Evolutionary conservation across 2,113 vertebrate species (phyloP).

Genomic region (Charina bottae): DNA sequence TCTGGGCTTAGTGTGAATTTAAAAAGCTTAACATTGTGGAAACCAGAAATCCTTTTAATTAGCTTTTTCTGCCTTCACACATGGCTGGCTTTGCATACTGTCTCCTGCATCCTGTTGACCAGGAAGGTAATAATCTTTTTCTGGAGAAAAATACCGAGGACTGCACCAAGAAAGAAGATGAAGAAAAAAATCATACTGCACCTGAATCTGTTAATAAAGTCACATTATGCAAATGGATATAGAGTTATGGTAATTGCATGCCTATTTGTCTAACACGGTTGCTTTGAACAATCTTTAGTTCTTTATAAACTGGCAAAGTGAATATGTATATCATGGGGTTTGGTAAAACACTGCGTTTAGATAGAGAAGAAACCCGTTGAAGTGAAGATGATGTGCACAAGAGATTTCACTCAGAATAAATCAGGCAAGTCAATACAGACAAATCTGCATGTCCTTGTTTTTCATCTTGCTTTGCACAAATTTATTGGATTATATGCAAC

Average conservation of each 20-base stretch:
- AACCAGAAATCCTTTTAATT: not conserved
- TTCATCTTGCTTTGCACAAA: not conserved
- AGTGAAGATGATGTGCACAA: not conserved
- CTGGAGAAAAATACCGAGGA: not conserved
- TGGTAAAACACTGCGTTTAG: slow-evolving; percentile 17
- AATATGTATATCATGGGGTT: slow-evolving; percentile 20
- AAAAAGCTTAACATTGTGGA: not conserved
- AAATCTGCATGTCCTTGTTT: slow-evolving; percentile 2
- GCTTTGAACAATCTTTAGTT: slow-evolving; percentile 22
- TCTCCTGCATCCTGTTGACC: not conserved
- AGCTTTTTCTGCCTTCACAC: not conserved
- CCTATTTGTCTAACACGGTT: slow-evolving; percentile 23
- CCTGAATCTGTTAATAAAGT: not conserved
- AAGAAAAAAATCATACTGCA: not conserved
- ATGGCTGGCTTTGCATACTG: not conserved
- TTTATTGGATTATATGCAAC: not conserved
- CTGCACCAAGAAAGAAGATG: not conserved
- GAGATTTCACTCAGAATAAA: slow-evolving; percentile 17
- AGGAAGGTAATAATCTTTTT: not conserved
- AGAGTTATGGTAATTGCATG: slow-evolving; percentile 11
- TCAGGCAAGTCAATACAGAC: not conserved
- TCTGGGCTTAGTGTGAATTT: not conserved
- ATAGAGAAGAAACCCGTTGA: not conserved
- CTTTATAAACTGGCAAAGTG: slow-evolving; percentile 8
- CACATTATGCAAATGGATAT: slow-evolving; percentile 12